Conservation (phyloP, 2,113 vertebrate species). For the Engraulis encrasicolus region DNA sequence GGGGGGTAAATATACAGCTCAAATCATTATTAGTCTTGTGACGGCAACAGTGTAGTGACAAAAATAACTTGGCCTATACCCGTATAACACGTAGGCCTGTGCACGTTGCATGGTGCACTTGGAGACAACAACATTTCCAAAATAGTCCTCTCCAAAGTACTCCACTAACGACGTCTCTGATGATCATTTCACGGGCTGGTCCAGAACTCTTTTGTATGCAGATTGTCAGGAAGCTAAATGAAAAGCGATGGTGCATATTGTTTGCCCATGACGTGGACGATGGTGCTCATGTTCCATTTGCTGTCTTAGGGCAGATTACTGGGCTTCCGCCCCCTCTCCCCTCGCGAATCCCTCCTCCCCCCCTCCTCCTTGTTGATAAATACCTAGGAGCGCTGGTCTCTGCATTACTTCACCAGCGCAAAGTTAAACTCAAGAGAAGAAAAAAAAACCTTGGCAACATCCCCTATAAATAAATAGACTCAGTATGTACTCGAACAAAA, state of each 20-base stretch:
- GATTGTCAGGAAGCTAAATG: slow-evolving; percentile 37
- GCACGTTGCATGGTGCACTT: background rate
- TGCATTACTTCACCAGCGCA: slow-evolving; percentile 27
- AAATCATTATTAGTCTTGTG: background rate
- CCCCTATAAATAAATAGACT: slow-evolving; percentile 32
- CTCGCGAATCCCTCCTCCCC: slow-evolving; percentile 54
- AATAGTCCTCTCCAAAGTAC: background rate
- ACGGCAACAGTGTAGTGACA: background rate
- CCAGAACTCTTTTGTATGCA: slow-evolving; percentile 32
- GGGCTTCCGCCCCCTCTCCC: background rate
- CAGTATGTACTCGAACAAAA: slow-evolving; percentile 73
- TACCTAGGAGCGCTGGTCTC: slow-evolving; percentile 54
- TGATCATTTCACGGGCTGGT: background rate
- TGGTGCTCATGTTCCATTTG: slow-evolving; percentile 73
- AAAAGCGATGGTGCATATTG: slow-evolving; percentile 34
- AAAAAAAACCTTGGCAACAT: slow-evolving; percentile 2
- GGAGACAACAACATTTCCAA: background rate
- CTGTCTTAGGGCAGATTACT: slow-evolving; percentile 66
- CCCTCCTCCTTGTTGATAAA: slow-evolving; percentile 62
- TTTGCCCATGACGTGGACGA: slow-evolving; percentile 64
- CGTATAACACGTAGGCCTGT: no score
- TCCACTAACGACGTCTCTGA: background rate
- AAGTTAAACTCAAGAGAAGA: slow-evolving; percentile 32
- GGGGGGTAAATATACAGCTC: no score
- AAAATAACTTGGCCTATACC: no score